A percentile compares a stretch with the other conserved stretches of the same genome.
phyloP scores from a whole-genome alignment of 2,797 vertebrate genomes.

The Bovichtus diacanthus region DNA sequence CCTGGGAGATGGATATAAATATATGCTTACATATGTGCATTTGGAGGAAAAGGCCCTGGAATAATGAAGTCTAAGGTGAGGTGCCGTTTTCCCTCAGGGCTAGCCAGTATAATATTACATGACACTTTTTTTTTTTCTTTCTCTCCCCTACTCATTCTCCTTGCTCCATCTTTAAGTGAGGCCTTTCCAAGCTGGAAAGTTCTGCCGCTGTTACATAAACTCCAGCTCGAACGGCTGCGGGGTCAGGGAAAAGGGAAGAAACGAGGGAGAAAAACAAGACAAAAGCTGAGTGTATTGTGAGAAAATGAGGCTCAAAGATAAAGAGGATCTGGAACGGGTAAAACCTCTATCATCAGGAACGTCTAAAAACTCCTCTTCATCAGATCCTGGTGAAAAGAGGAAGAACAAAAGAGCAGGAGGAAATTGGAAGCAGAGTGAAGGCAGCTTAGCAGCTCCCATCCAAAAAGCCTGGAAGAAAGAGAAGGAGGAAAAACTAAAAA shows the following conservation, averaged over 20 bases:
- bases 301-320: slow-evolving; percentile 59
- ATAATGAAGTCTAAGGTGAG: slow-evolving; percentile 65
- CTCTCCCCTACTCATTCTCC: slow-evolving; percentile 44
- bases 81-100: slow-evolving; percentile 49
- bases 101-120: slow-evolving; percentile 64
- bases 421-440: slow-evolving; percentile 80
- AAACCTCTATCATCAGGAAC: slow-evolving; percentile 66
- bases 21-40: slow-evolving; percentile 66
- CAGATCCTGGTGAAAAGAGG: slow-evolving; percentile 65
- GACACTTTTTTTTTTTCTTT: slow-evolving; percentile 55
- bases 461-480: slow-evolving; percentile 72
- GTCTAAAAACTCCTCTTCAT: slow-evolving; percentile 68
- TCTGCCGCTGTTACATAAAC: slow-evolving; percentile 74
- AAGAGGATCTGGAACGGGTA: slow-evolving; percentile 66
- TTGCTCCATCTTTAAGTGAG: slow-evolving; percentile 60
- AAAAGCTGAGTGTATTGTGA: slow-evolving; percentile 55
- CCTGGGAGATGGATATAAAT: slow-evolving; percentile 65
- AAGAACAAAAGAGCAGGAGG: slow-evolving; percentile 75
- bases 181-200: slow-evolving; percentile 72
- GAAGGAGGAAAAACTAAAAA: slow-evolving; percentile 69
- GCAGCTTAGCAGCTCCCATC: slow-evolving; percentile 73
- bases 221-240: slow-evolving; percentile 46
- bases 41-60: slow-evolving; percentile 35
- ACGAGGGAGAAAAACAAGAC: slow-evolving; percentile 47
- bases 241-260: slow-evolving; percentile 61